Conservation (phyloP, 2,888 invertebrate species). For the Sphaeridia pumilis region DNA sequence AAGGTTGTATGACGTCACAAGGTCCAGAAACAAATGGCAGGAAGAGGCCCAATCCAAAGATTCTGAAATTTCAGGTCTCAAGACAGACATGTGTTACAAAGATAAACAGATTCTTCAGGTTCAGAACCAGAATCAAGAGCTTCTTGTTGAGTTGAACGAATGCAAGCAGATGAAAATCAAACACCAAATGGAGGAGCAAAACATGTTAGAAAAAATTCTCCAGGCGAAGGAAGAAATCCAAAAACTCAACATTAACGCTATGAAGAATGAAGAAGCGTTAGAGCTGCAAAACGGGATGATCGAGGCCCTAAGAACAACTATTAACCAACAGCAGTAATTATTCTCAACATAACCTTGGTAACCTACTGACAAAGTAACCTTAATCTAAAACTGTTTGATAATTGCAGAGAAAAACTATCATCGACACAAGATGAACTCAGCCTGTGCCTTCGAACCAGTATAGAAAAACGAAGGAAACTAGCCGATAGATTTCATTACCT, state of each 20-base stretch:
- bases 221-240: neutral
- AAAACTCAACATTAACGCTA: neutral
- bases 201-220: neutral
- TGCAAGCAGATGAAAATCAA: neutral
- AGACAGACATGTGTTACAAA: constrained; percentile 16
- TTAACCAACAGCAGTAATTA: constrained; percentile 5
- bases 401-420: neutral
- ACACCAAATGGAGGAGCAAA: constrained; percentile 4
- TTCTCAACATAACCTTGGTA: too few species aligned
- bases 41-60: constrained; percentile 23
- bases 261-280: neutral
- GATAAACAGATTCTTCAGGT: constrained; percentile 14
- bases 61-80: constrained; percentile 18
- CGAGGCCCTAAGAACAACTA: neutral
- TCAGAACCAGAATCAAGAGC: constrained; percentile 8
- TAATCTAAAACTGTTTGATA: neutral
- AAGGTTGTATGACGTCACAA: constrained; percentile 15
- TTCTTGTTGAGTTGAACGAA: neutral
- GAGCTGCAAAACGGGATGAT: neutral
- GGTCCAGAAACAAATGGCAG: constrained; percentile 27
- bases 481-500: constrained; percentile 12
- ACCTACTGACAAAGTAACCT: too few species aligned
- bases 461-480: constrained; percentile 3
- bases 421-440: neutral
- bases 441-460: neutral